phyloP scores from a whole-genome alignment of 2,113 vertebrate genomes.

The Ibidorhyncha struthersii region DNA sequence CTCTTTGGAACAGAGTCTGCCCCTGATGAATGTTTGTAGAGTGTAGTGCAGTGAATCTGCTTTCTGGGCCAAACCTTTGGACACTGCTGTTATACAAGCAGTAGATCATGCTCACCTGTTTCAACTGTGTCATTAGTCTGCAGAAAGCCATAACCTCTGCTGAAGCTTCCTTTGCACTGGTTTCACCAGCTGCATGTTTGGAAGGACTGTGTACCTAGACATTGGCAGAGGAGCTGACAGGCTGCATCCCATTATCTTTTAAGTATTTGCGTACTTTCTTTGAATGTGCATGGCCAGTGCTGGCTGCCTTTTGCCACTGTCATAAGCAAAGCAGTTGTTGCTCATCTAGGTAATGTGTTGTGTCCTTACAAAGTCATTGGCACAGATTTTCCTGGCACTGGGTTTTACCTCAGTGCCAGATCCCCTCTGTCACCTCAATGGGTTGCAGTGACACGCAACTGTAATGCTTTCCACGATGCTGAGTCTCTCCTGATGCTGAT shows the following conservation, averaged over 20 bases:
- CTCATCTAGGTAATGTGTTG: slow-evolving; percentile 19
- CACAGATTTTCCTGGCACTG: background rate
- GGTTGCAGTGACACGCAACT: background rate
- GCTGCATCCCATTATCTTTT: background rate
- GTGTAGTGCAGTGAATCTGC: background rate
- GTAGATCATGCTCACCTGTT: background rate
- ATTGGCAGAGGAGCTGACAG: background rate
- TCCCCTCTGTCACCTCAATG: background rate
- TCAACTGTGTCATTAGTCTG: background rate
- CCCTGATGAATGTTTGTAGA: background rate
- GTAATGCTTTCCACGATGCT: background rate
- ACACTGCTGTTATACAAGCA: background rate
- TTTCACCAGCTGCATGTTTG: background rate
- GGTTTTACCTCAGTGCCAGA: background rate
- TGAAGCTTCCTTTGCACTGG: background rate
- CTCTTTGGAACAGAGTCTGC: background rate
- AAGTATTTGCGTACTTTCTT: background rate
- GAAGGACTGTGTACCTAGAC: background rate
- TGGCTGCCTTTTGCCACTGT: background rate
- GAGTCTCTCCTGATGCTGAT: background rate
- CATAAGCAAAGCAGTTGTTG: background rate
- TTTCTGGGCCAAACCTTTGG: background rate
- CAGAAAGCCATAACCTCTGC: background rate
- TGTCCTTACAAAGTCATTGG: slow-evolving; percentile 54
- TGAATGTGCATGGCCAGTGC: background rate